A percentile compares a stretch with the other conserved stretches of the same genome.
phyloP scores from a whole-genome alignment of 2,113 vertebrate species.

The Chlorodrepanis virens region DNA sequence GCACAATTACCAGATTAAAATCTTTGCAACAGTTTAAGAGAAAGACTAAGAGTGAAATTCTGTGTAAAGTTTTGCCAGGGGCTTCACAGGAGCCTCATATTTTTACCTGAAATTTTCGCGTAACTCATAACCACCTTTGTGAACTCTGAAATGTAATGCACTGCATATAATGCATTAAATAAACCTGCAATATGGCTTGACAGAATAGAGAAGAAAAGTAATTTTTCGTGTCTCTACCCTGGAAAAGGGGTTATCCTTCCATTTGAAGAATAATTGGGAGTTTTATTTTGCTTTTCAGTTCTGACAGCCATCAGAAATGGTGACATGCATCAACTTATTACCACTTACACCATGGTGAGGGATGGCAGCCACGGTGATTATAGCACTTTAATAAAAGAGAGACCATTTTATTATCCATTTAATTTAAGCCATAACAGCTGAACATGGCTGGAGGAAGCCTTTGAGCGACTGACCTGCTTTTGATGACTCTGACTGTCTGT shows the following conservation, averaged over 20 bases:
- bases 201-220: background rate
- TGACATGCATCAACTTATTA: background rate
- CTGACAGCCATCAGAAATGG: background rate
- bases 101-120: background rate
- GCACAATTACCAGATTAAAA: conserved; percentile 39
- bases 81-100: background rate
- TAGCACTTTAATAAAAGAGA: conserved; percentile 33
- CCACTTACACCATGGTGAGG: background rate
- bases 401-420: conserved; percentile 48
- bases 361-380: conserved; percentile 4
- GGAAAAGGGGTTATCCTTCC: background rate
- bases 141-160: background rate
- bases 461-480: conserved; percentile 30
- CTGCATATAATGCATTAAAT: background rate
- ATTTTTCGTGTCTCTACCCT: background rate
- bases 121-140: background rate
- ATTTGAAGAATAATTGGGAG: conserved; percentile 31
- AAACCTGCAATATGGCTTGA: background rate
- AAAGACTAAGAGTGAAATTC: background rate
- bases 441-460: conserved; percentile 15
- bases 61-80: background rate
- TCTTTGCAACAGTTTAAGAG: background rate
- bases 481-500: conserved; percentile 25
- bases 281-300: conserved; percentile 31
- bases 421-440: conserved; percentile 28